Conservation (phyloP, 2,888 invertebrate genomes). For the Argynnis bischoffii region DNA sequence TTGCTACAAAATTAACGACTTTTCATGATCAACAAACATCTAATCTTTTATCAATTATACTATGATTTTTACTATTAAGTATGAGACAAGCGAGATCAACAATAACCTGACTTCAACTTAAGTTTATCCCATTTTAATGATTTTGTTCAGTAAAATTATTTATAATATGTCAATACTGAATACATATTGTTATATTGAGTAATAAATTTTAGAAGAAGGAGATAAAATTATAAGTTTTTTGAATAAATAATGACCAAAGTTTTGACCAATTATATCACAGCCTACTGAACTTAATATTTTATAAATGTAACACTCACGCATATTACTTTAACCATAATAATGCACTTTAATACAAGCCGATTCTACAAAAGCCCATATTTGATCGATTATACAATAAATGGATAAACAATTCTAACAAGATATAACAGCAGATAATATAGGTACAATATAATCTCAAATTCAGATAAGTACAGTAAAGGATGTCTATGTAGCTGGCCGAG, state of each 20-base stretch:
- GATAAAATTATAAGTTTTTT: slow-evolving; percentile 2
- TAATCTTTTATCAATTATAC: slow-evolving; percentile 1
- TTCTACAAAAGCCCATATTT: slow-evolving; percentile 13
- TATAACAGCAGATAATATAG: slow-evolving; percentile 12
- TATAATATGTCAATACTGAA: too few relatives aligned
- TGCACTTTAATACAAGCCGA: slow-evolving; percentile 8
- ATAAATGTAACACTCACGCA: not conserved
- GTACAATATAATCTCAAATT: slow-evolving; percentile 14
- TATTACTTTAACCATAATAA: slow-evolving; percentile 17
- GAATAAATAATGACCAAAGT: slow-evolving; percentile 17
- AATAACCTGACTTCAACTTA: not conserved
- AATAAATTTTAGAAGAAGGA: not conserved
- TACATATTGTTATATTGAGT: too few relatives aligned
- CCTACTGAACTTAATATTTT: slow-evolving; percentile 13
- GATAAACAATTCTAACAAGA: slow-evolving; percentile 14
- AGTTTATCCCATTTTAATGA: not conserved
- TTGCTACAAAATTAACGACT: slow-evolving; percentile 8
- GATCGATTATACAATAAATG: slow-evolving; percentile 12
- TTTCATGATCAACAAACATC: not conserved
- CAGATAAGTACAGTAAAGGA: slow-evolving; percentile 19
- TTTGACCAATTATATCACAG: slow-evolving; percentile 25
- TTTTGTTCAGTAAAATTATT: slow-evolving; percentile 10
- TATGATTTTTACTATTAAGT: slow-evolving; percentile 2
- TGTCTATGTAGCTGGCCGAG: slow-evolving; percentile 57
- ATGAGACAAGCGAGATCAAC: not conserved